phyloP scores from a whole-genome alignment of 1,140 invertebrate genomes.

The Dolichoris vasculosae region DNA sequence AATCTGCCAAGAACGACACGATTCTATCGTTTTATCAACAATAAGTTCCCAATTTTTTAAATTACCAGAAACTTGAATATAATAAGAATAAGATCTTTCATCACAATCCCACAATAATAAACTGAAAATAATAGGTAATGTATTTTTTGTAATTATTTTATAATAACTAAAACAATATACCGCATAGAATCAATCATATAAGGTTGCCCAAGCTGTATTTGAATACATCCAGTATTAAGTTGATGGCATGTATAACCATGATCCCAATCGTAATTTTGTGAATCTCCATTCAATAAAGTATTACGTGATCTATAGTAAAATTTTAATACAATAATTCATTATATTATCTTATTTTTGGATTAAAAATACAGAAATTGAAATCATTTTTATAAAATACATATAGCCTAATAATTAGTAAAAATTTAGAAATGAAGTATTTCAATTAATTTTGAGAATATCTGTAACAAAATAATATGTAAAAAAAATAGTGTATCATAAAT shows the following conservation, averaged over 20 bases:
- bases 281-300: conserved; percentile 97
- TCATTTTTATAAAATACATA: conserved; percentile 7
- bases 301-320: conserved; percentile 84
- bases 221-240: conserved; percentile 94
- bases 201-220: conserved; percentile 96
- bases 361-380: conserved; percentile 45
- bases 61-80: conserved; percentile 96
- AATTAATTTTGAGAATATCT: too few species aligned
- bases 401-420: neutral
- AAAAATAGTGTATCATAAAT: too few species aligned
- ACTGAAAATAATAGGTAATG: conserved; percentile 69
- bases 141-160: conserved; percentile 27
- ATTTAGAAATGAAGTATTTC: too few species aligned
- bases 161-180: conserved; percentile 67
- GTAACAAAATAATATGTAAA: too few species aligned
- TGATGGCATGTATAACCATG: conserved; percentile 99
- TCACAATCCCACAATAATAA: conserved; percentile 98
- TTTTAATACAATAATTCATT: conserved; percentile 6
- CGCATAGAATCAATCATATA: conserved; percentile 94
- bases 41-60: conserved; percentile 92
- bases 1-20: conserved; percentile 94
- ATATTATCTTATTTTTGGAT: conserved; percentile 9
- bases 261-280: conserved; percentile 97
- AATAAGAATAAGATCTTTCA: conserved; percentile 96
- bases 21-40: conserved; percentile 83